Evolutionary conservation across 2,888 invertebrate genomes (phyloP).

Genomic region (Drosophila siamana): DNA sequence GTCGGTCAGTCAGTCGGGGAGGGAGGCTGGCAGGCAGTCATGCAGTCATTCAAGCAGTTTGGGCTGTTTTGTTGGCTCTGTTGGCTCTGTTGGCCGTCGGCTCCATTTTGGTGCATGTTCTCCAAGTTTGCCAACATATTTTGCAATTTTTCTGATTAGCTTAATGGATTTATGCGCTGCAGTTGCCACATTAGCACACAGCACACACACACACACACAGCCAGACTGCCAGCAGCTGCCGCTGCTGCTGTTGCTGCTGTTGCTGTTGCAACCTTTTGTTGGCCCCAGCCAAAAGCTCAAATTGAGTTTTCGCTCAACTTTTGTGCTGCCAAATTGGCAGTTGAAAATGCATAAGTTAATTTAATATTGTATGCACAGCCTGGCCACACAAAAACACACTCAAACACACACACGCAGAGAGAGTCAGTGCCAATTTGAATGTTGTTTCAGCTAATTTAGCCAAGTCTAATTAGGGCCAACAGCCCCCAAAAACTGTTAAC

Average conservation of each 20-base stretch:
- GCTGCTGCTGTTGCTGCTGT: too few species aligned
- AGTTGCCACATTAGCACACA: slow-evolving; percentile 57
- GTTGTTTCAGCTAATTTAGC: slow-evolving; percentile 26
- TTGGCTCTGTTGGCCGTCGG: neutral
- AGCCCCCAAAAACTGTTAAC: slow-evolving; percentile 35
- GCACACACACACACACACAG: neutral
- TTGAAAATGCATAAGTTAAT: slow-evolving; percentile 49
- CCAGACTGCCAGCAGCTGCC: neutral
- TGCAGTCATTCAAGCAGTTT: slow-evolving; percentile 2
- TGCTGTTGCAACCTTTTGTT: slow-evolving; percentile 19
- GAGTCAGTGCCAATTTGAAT: slow-evolving; percentile 21
- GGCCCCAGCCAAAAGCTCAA: slow-evolving; percentile 25
- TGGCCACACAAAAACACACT: neutral
- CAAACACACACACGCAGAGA: too few species aligned
- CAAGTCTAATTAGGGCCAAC: slow-evolving; percentile 47
- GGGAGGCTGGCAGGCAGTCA: neutral
- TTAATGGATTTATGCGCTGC: slow-evolving; percentile 69
- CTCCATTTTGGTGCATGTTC: slow-evolving; percentile 6
- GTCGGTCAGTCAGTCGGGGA: neutral
- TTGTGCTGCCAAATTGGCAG: slow-evolving; percentile 57
- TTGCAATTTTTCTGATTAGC: slow-evolving; percentile 65
- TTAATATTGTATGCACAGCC: slow-evolving; percentile 40
- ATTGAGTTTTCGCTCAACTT: slow-evolving; percentile 59
- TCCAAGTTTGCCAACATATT: slow-evolving; percentile 57
- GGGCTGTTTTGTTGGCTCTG: slow-evolving; percentile 2